Evolutionary conservation across 2,888 invertebrate species (phyloP).

Genomic region (Philonicus albiceps): DNA sequence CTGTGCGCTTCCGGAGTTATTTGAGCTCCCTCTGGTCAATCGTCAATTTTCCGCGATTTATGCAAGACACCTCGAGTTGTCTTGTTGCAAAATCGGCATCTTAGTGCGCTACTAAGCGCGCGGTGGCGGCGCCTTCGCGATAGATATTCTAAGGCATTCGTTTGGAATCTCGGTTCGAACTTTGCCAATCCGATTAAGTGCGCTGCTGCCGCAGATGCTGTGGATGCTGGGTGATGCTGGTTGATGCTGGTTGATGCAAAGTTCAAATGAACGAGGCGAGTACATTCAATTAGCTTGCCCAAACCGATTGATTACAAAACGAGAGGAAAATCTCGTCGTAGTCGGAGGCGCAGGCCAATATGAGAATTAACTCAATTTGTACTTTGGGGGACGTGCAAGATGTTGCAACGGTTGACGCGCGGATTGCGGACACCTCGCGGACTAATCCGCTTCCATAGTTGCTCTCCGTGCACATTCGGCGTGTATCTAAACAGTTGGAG

Average conservation of each 20-base stretch:
- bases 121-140: neutral
- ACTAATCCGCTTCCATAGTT: constrained; percentile 30
- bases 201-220: neutral
- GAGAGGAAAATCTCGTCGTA: neutral
- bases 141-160: neutral
- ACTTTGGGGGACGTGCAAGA: constrained; percentile 18
- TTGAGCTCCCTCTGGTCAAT: neutral
- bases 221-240: neutral
- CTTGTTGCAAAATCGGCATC: neutral
- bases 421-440: constrained; percentile 16
- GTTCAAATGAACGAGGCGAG: constrained; percentile 20
- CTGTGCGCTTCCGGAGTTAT: neutral
- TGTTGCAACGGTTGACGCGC: constrained; percentile 26
- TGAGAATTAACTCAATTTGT: constrained; percentile 33
- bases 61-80: neutral
- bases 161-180: neutral
- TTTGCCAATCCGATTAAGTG: neutral
- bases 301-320: constrained; percentile 34
- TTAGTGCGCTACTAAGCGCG: neutral
- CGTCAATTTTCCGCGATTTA: neutral
- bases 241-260: constrained; percentile 4
- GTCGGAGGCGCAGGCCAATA: neutral
- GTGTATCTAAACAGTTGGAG: constrained; percentile 1
- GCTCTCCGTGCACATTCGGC: constrained; percentile 1
- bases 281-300: constrained; percentile 32